Conservation (phyloP, 1,140 invertebrate species). For the Drosophila melanogaster region Release_6_plus_ISO1_MT NC_004354.4:13130501-13131000, state of each 20-base stretch:
- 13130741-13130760: not conserved
- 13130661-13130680: not conserved
- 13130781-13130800: not conserved
- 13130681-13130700: not conserved
- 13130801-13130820: constrained; percentile 4
- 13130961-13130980: constrained; percentile 3
- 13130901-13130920: constrained; percentile 13
- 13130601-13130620: not conserved
- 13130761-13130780: constrained; percentile 1
- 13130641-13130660: not conserved
- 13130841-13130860: not conserved
- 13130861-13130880: constrained; percentile 6
- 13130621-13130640: not conserved
- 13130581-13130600: not conserved
- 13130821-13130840: constrained; percentile 1
- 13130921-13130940: constrained; percentile 6
- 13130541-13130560: too few species aligned
- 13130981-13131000: not conserved
- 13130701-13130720: not conserved
- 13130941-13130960: not conserved
- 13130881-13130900: constrained; percentile 14
- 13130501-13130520: too few species aligned
- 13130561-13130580: too few species aligned
- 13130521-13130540: too few species aligned
- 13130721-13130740: too few species aligned